Conservation (phyloP, 2,797 vertebrate genomes). For the Acrocephalus scirpaceus region DNA sequence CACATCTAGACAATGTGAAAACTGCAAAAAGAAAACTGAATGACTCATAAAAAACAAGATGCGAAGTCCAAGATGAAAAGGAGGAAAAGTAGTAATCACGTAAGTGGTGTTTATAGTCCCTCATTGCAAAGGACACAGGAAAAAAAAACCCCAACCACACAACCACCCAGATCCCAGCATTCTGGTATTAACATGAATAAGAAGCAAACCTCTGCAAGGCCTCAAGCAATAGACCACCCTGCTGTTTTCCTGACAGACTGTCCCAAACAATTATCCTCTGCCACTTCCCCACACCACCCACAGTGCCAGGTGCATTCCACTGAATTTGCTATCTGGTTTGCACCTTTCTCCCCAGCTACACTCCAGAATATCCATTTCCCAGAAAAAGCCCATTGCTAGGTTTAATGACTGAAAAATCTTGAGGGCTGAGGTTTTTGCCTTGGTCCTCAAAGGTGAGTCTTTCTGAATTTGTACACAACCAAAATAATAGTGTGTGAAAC, state of each 20-base stretch:
- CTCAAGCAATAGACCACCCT: background rate
- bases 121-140: background rate
- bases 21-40: background rate
- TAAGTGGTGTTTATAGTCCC: background rate
- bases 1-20: background rate
- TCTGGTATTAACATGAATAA: background rate
- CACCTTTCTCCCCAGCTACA: background rate
- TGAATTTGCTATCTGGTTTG: background rate
- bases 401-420: background rate
- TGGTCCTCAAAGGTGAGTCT: background rate
- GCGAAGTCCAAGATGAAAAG: background rate
- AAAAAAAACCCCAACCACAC: background rate
- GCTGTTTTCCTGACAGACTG: background rate
- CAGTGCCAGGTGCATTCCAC: background rate
- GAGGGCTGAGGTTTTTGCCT: background rate
- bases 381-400: background rate
- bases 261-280: background rate
- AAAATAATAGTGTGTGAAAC: background rate
- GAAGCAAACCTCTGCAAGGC: background rate
- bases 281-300: background rate
- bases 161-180: background rate
- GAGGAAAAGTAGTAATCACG: background rate
- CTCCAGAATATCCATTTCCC: background rate
- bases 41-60: background rate
- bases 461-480: background rate